Evolutionary conservation across 2,113 vertebrate genomes (phyloP).

Genomic region (Chamaetylas fuelleborni): DNA sequence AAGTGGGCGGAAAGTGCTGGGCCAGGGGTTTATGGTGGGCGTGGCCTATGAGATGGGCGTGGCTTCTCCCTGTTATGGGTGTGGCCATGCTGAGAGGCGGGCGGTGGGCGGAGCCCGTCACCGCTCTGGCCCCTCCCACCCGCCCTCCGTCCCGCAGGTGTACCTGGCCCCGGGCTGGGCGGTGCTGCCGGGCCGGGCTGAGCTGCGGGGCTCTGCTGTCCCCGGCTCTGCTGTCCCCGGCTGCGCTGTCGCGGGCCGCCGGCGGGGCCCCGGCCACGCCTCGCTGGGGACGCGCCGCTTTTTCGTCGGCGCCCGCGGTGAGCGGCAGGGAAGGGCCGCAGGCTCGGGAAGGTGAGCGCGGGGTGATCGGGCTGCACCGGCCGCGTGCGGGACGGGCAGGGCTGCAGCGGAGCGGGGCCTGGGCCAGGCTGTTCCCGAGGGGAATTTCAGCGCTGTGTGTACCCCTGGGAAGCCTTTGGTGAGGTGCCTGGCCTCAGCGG

Average conservation of each 20-base stretch:
- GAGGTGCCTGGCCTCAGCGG: not conserved
- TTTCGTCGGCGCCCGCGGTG: not conserved
- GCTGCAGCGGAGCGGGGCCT: accelerated
- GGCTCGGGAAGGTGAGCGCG: not conserved
- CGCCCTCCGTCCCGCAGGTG: too few relatives aligned
- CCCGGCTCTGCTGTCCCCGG: not conserved
- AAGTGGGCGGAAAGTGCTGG: too few relatives aligned
- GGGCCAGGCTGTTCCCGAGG: accelerated
- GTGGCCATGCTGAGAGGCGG: too few relatives aligned
- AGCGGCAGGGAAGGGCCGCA: not conserved
- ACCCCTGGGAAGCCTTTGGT: accelerated
- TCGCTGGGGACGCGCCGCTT: not conserved
- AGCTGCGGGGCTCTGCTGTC: not conserved
- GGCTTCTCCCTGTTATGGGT: too few relatives aligned
- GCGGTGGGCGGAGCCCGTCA: too few relatives aligned
- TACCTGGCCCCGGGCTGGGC: too few relatives aligned
- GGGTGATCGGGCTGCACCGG: not conserved
- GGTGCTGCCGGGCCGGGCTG: not conserved
- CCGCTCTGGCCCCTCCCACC: too few relatives aligned
- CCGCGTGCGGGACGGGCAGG: not conserved
- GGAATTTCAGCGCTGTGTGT: accelerated
- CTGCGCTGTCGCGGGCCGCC: too few relatives aligned
- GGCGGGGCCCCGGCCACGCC: too few relatives aligned
- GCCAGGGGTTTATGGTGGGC: too few relatives aligned
- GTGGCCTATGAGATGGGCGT: too few relatives aligned